Base-by-base conservation (phyloP, 2,113 vertebrate species). In the Chlorodrepanis virens region DNA sequence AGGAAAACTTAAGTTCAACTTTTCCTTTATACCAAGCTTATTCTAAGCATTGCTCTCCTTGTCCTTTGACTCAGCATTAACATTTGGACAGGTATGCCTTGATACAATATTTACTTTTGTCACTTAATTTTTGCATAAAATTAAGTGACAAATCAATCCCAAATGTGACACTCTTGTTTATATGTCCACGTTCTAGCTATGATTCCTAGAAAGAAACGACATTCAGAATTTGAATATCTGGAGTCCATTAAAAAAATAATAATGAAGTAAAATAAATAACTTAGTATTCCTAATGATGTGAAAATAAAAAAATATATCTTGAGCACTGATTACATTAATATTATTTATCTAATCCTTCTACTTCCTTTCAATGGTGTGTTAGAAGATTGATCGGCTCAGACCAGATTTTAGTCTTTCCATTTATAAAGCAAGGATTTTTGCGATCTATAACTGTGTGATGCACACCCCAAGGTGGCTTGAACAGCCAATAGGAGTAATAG, bases 401-500 rank as follows among this genome's bases (percentile, higher is more conserved):
- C 9, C 24, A 52, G 37, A 42, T 65, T 93, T 39, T 82, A 82
- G 88, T 84, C 60, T 69, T 65, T 84, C 56, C 47, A 21, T 77
- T 93, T 87, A 56, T 12, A 69, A 93, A 89, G 56, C 47, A 49
- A 93, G 83, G 27, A 72, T 60, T 72, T 53, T 69, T 91, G 60
- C 68, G 79, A 80, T 69, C 76, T 89, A 1, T 80, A 91, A 84
- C 53, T 82, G 53, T 72, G 11, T n/a, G 71, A 93, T 52, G 25
- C 83, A 90, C 69, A 81, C 82, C 85, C 96, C 93, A 95, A 93
- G 96, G 95, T 97, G 96, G 96, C 94, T 95, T 68, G 87, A 65
- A 50, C 89, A 96, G 96, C 95, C 96, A 97, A 69, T 86, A 91
- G 96, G 90, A 97, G 97, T 97, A 97, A 97, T 93, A 92, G 96